phyloP scores from a whole-genome alignment of 2,113 vertebrate genomes.

The Chaetops frenatus region DNA sequence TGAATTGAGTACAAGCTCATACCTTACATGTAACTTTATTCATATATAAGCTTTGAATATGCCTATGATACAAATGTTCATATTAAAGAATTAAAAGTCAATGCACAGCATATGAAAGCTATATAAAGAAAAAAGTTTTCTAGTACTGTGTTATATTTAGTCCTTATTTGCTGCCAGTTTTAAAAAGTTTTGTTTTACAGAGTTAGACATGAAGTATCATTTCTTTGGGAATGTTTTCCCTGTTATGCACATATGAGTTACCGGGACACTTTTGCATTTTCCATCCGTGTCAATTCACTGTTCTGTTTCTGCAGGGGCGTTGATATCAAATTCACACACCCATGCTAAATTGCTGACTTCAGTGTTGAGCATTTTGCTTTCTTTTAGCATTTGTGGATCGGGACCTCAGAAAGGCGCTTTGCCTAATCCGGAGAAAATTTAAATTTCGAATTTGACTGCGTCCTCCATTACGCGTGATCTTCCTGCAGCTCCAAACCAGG shows the following conservation, averaged over 20 bases:
- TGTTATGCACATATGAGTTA: background rate
- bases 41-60: background rate
- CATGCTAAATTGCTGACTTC: background rate
- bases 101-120: rapidly evolving
- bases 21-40: background rate
- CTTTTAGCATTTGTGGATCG: background rate
- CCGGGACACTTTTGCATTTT: background rate
- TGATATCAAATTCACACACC: background rate
- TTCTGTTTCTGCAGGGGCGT: background rate
- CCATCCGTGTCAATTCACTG: background rate
- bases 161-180: background rate
- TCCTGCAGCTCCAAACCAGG: background rate
- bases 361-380: background rate
- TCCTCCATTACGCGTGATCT: background rate
- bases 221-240: background rate
- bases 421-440: background rate
- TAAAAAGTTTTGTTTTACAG: background rate
- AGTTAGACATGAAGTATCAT: background rate
- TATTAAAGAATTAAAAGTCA: background rate
- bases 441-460: background rate
- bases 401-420: background rate
- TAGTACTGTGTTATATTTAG: background rate
- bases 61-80: background rate
- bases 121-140: background rate
- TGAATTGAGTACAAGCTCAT: background rate